phyloP scores from a whole-genome alignment of 2,113 vertebrate species.

The Notiomystis cincta region DNA sequence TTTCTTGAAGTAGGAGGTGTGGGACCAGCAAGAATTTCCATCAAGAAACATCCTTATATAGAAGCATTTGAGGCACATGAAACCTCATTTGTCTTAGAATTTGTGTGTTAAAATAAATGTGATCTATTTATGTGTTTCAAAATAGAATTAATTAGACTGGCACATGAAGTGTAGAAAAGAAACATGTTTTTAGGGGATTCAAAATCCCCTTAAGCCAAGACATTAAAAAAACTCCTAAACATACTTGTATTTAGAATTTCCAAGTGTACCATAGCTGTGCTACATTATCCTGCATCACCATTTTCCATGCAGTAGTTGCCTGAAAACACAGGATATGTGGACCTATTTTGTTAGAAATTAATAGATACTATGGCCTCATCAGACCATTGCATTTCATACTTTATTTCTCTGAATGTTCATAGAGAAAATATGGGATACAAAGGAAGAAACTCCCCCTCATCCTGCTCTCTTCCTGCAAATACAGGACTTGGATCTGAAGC shows the following conservation, averaged over 20 bases:
- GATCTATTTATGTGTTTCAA: background rate
- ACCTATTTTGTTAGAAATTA: background rate
- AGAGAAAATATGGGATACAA: background rate
- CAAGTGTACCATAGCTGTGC: background rate
- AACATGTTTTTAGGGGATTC: background rate
- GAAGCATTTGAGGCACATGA: background rate
- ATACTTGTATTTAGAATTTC: background rate
- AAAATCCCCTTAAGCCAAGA: background rate
- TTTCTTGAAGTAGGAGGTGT: background rate
- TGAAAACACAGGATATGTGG: background rate
- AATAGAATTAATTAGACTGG: background rate
- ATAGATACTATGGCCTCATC: background rate
- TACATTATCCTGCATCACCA: background rate
- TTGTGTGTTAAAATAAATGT: background rate
- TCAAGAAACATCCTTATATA: background rate
- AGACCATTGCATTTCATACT: background rate
- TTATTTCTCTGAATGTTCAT: background rate
- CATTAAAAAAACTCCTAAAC: background rate
- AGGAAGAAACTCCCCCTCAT: background rate
- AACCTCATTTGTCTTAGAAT: background rate
- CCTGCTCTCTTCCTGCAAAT: background rate
- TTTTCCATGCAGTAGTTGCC: background rate
- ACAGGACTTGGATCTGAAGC: background rate
- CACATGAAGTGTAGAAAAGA: background rate
- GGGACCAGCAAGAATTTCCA: background rate